Base-by-base conservation (phyloP, 2,113 vertebrate genomes). In the Gadus chalcogrammus region DNA sequence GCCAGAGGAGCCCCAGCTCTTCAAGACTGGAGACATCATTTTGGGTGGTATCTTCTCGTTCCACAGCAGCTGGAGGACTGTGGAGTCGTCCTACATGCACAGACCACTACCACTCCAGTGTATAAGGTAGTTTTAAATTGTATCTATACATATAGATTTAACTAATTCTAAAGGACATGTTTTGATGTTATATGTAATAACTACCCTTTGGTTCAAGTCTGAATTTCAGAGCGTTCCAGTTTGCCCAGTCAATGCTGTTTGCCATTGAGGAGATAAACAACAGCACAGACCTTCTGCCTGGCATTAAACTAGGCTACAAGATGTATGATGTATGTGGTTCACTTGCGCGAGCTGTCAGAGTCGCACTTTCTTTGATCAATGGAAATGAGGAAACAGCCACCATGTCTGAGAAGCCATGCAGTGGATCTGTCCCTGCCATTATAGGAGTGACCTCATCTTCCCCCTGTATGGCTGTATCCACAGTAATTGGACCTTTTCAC, bases 241-340 rank as follows among this genome's bases (percentile, higher is more conserved):
- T 80, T 70, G 78, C 85, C 18, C 89, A 91, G 71, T 82, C 92
- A 3, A 89, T 92, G 89, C 76, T 90, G 6, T 93, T 91, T 84
- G 88, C 92, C 22, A 88, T 91, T 27, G 88, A 90, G 56, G 89
- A 93, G 72, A 91, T 93, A 38, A 93, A 93, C 66, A 91, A 91
- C 74, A 91, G 84, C 35, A 81, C 88, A 28, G 67, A 80, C 24
- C 59, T 93, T 15, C 78, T 93, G 52, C 92, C 90, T n/a, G 88
- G 82, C 4, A 68, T 92, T 24, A 78, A 81, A 61, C 22, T 92
- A 61, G 91, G 91, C 4, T 93, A 91, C 55, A 84, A 86, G 63
- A 84, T 92, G 15, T 92, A 92, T 52, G 91, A 93, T 66, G 71
- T 76, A 1, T 92, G 92, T 73, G 79, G 82, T 4, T 90, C 88